Conservation (phyloP, 2,888 invertebrate genomes). For the Ashinkailepas kermadecensis region DNA sequence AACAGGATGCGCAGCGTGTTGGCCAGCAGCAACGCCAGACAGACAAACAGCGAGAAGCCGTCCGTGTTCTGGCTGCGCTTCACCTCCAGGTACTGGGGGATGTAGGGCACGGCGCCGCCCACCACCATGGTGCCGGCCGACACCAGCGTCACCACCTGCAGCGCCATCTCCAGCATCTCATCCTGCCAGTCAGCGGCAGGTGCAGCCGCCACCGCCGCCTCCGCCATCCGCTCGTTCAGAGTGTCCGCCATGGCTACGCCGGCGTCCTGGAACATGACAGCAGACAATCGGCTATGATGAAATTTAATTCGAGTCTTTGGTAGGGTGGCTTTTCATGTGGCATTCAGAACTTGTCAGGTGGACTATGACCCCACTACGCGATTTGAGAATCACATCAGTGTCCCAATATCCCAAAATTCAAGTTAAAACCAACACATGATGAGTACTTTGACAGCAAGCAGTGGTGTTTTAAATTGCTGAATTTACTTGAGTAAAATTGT, state of each 20-base stretch:
- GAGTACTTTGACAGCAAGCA: background rate
- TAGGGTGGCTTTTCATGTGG: no score
- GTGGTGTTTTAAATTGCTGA: no score
- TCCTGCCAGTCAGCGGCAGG: background rate
- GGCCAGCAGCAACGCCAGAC: slow-evolving; percentile 86
- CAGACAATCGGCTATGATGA: no score
- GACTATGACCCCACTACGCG: no score
- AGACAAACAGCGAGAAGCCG: slow-evolving; percentile 95
- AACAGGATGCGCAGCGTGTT: slow-evolving; percentile 95
- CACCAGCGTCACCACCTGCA: slow-evolving; percentile 15
- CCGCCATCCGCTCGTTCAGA: background rate
- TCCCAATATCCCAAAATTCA: background rate
- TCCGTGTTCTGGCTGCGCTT: slow-evolving; percentile 58
- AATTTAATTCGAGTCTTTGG: no score
- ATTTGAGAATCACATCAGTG: no score
- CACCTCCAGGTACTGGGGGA: slow-evolving; percentile 93
- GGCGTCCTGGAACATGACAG: no score
- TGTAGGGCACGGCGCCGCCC: slow-evolving; percentile 90
- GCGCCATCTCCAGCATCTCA: no score
- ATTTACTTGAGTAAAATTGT: no score
- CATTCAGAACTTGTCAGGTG: no score
- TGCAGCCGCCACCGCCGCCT: background rate
- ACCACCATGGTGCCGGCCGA: slow-evolving; percentile 68
- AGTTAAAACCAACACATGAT: background rate
- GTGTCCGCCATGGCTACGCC: background rate